phyloP scores from a whole-genome alignment of 2,888 invertebrate species.

The Linnaemya tessellans region DNA sequence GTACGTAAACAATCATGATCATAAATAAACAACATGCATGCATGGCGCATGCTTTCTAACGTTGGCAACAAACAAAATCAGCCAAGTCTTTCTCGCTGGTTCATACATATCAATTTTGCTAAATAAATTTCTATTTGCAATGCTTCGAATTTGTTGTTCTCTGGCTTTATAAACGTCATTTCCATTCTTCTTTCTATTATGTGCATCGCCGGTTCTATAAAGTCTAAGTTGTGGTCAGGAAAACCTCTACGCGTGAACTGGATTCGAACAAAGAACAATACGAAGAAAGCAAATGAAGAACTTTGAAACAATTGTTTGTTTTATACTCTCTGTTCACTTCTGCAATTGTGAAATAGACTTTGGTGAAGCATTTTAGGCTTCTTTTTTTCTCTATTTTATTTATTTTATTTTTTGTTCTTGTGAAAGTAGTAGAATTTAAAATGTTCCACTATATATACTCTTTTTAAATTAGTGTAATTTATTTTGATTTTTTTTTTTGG shows the following conservation, averaged over 20 bases:
- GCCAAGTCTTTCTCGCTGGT: not conserved
- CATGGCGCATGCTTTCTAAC: conserved; percentile 66
- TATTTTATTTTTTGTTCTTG: not conserved
- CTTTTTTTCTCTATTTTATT: not conserved
- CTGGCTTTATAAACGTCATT: not conserved
- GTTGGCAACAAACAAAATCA: not conserved
- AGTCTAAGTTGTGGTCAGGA: not conserved
- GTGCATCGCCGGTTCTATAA: not conserved
- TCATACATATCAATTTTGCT: not conserved
- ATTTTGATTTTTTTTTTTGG: too few species aligned
- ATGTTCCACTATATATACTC: not conserved
- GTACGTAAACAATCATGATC: conserved; percentile 64
- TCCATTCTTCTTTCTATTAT: not conserved
- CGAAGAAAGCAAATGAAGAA: conserved; percentile 41
- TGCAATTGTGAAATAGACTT: conserved; percentile 17
- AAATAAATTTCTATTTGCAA: not conserved
- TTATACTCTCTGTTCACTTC: conserved; percentile 11
- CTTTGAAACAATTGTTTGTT: conserved; percentile 50
- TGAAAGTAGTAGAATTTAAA: conserved; percentile 12
- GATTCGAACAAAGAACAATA: conserved; percentile 1
- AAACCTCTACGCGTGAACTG: not conserved
- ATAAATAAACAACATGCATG: conserved; percentile 54
- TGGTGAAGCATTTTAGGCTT: not conserved
- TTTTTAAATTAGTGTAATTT: too few species aligned
- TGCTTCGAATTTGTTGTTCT: not conserved